phyloP scores from a whole-genome alignment of 2,888 invertebrate species.

The Agriotes lineatus region DNA sequence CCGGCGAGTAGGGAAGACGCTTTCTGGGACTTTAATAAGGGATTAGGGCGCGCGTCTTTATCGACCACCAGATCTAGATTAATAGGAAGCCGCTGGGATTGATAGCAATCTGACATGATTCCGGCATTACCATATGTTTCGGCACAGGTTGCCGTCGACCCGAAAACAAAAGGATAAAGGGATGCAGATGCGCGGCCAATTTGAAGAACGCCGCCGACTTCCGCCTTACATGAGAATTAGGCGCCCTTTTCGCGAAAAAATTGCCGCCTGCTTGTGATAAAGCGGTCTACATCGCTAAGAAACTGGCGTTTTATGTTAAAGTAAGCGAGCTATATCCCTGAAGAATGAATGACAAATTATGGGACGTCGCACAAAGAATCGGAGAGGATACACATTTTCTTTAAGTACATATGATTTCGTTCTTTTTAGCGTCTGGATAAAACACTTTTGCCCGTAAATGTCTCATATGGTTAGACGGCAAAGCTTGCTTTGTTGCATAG shows the following conservation, averaged over 20 bases:
- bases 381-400: too few species aligned
- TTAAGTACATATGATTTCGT: too few species aligned
- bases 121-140: conserved; percentile 6
- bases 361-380: background rate
- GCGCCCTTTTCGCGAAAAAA: background rate
- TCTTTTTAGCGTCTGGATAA: too few species aligned
- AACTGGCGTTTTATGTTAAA: background rate
- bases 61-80: conserved; percentile 18
- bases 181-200: background rate
- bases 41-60: background rate
- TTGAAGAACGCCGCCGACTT: background rate
- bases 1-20: background rate
- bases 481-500: too few species aligned
- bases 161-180: background rate
- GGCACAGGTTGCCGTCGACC: background rate
- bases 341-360: conserved; percentile 10
- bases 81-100: conserved; percentile 10
- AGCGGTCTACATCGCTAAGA: background rate
- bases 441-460: too few species aligned
- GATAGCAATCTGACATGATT: conserved; percentile 22
- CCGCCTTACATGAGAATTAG: background rate
- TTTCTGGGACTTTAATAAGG: conserved; percentile 13
- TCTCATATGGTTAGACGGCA: too few species aligned
- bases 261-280: background rate
- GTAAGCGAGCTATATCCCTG: background rate